Evolutionary conservation across 2,888 invertebrate species (phyloP).

Genomic region (Yponomeuta malinellus): DNA sequence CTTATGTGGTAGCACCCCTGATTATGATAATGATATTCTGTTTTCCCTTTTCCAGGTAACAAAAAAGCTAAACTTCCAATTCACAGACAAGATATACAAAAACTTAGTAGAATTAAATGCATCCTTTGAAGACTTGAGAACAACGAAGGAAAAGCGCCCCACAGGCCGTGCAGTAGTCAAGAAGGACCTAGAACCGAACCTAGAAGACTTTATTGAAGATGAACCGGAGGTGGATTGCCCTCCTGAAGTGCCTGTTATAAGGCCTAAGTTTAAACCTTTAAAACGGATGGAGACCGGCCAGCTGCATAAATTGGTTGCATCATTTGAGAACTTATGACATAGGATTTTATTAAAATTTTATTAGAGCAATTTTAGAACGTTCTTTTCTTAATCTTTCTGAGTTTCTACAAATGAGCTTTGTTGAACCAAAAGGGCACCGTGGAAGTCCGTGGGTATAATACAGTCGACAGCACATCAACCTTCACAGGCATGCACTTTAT

Average conservation of each 20-base stretch:
- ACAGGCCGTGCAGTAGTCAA: slow-evolving; percentile 32
- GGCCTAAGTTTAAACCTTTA: slow-evolving; percentile 49
- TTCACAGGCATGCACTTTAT: too few relatives aligned
- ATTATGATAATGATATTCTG: too few relatives aligned
- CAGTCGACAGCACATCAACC: too few relatives aligned
- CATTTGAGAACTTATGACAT: slow-evolving; percentile 38
- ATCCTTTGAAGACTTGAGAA: slow-evolving; percentile 39
- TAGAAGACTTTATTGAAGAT: slow-evolving; percentile 62
- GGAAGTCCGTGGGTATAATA: too few relatives aligned
- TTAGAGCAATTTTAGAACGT: background rate
- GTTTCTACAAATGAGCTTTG: too few relatives aligned
- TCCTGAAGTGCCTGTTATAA: slow-evolving; percentile 46
- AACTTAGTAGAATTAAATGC: slow-evolving; percentile 65
- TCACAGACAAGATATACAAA: slow-evolving; percentile 62
- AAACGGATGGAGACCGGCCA: slow-evolving; percentile 45
- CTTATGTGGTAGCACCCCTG: too few relatives aligned
- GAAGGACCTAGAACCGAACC: slow-evolving; percentile 61
- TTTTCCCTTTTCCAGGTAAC: slow-evolving; percentile 48
- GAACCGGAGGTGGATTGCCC: slow-evolving; percentile 45
- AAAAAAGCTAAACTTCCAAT: slow-evolving; percentile 63
- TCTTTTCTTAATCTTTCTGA: background rate
- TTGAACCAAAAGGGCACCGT: too few relatives aligned
- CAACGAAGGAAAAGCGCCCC: slow-evolving; percentile 37
- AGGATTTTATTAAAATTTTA: slow-evolving; percentile 2
- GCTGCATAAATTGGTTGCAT: slow-evolving; percentile 49